These are phyloP conservation scores for Melipona quadrifasciata DNA, from an alignment of 1,140 invertebrate genomes.

Conservation along the genomic window DNA sequence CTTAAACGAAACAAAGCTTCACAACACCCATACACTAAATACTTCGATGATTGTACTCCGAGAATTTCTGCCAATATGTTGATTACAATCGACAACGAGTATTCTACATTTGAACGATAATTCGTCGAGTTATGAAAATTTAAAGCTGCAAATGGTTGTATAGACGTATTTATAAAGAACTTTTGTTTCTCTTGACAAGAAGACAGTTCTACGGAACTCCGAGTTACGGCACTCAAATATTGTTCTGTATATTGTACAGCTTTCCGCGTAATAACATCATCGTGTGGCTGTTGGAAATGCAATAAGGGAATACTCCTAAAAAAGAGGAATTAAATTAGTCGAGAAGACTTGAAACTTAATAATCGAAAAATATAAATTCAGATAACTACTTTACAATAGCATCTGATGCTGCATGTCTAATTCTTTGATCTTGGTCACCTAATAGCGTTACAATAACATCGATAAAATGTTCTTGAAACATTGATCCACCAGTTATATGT, in stretches of 20 bases:
- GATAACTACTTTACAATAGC: constrained; percentile 86
- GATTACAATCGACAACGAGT: constrained; percentile 59
- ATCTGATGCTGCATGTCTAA: constrained; percentile 87
- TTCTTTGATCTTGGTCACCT: constrained; percentile 89
- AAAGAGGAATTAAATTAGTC: constrained; percentile 53
- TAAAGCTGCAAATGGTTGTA: constrained; percentile 68
- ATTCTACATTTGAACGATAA: constrained; percentile 45
- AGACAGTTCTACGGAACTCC: constrained; percentile 32
- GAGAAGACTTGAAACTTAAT: not conserved
- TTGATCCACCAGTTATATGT: constrained; percentile 76
- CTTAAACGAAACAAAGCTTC: constrained; percentile 82
- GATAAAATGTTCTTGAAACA: constrained; percentile 85
- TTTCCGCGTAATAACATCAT: constrained; percentile 80
- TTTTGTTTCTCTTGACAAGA: constrained; percentile 69
- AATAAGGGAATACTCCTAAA: constrained; percentile 81
- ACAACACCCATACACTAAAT: constrained; percentile 81
- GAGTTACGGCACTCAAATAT: constrained; percentile 73
- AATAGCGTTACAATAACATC: constrained; percentile 85
- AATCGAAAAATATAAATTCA: not conserved
- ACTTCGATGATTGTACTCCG: constrained; percentile 72
- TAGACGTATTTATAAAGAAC: constrained; percentile 67
- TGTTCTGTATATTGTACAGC: constrained; percentile 75
- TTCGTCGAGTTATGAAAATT: constrained; percentile 28
- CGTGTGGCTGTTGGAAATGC: constrained; percentile 77
- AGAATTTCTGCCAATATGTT: constrained; percentile 73